phyloP scores from a whole-genome alignment of 1,140 invertebrate species.

The Zelostemma sp. region DNA sequence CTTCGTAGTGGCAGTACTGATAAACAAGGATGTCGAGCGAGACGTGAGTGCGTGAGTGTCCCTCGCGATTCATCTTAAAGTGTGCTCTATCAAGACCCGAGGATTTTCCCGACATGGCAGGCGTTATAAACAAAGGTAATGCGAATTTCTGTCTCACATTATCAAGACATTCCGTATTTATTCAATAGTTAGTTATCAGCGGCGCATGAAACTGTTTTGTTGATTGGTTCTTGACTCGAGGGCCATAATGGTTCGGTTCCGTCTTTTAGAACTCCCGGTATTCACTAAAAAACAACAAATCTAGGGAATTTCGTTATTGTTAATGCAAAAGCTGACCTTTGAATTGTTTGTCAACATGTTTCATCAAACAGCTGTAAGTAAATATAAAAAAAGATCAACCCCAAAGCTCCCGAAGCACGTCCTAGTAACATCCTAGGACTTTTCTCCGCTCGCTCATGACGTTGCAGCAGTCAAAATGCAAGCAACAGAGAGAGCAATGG shows the following conservation, averaged over 20 bases:
- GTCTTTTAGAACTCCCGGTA: no score
- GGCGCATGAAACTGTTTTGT: neutral
- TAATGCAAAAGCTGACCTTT: no score
- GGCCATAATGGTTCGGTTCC: neutral
- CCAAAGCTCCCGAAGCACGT: no score
- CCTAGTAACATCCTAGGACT: no score
- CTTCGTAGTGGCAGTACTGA: constrained; percentile 21
- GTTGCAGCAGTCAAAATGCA: no score
- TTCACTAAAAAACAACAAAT: no score
- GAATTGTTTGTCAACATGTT: no score
- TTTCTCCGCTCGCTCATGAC: no score
- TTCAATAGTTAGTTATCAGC: neutral
- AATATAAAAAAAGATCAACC: no score
- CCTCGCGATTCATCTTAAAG: constrained; percentile 3
- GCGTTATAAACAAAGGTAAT: neutral
- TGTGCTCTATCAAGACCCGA: neutral
- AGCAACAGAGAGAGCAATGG: no score
- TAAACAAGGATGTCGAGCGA: constrained; percentile 11
- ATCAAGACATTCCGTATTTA: neutral
- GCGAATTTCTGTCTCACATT: neutral
- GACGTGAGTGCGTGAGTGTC: neutral
- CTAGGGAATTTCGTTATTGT: no score
- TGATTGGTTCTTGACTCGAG: neutral
- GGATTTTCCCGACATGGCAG: neutral
- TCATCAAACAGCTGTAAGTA: no score